Evolutionary conservation across 2,888 invertebrate genomes (phyloP), one percentile per base, ranked within the genome.

Genomic region (Pseudococcus longispinus): DNA sequence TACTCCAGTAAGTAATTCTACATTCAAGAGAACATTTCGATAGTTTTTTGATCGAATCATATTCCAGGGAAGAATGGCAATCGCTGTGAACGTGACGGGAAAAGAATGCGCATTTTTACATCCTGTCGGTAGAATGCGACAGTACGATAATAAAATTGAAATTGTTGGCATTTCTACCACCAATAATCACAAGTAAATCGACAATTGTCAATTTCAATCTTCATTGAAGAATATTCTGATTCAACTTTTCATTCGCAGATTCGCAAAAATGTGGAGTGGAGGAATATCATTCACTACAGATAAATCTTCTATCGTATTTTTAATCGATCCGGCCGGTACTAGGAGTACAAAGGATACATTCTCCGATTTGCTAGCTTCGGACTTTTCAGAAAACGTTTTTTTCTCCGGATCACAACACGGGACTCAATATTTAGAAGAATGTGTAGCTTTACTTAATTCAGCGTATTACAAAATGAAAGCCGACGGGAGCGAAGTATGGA

Each of bases 241-340:
- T 77, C 23, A 65, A 23, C 11, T 87, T 51, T 74, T 46, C n/a
- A n/a, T 60, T 37, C 11, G 3, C 18, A 96, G 96, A 90, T 96
- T 95, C 90, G 97, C 97, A 80, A 97, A 97, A 91, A 97, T 97
- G 95, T 96, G 96, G 96, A 89, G 89, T 88, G 89, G 89, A 83
- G 96, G 97, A 0, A 95, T 97, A 0, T 96, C 96, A 89, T 97
- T 97, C 90, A 96, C 96, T 74, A 95, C 96, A 88, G 95, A 96
- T 90, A 95, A 96, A 89, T 96, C 96, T 90, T 96, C 96, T 51
- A 91, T 97, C 88, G 96, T 96, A 86, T 97, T 96, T 90, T 91
- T 97, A 88, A 96, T 97, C 84, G 97, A 97, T 90, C 95, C 96
- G 1, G 97, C 96, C 29, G 97, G 97, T 60, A 96, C 96, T 0